Evolutionary conservation across 2,113 vertebrate genomes (phyloP).

Genomic region (Eudyptes chrysolophus): DNA sequence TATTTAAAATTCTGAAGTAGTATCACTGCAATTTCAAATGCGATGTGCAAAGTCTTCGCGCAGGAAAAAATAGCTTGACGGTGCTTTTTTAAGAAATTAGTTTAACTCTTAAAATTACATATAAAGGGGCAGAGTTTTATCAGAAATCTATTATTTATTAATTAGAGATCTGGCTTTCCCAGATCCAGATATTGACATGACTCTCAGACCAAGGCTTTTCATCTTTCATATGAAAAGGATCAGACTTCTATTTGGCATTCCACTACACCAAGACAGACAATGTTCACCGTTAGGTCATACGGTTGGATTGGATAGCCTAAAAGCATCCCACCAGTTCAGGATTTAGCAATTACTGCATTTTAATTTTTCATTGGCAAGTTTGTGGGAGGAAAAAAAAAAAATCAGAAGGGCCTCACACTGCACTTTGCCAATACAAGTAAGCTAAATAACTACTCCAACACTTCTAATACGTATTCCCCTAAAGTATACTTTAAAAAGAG

Average conservation of each 20-base stretch:
- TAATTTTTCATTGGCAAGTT: not conserved
- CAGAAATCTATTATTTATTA: not conserved
- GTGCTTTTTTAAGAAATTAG: not conserved
- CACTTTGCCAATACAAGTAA: not conserved
- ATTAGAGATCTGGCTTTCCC: not conserved
- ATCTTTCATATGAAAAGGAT: not conserved
- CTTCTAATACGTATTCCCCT: not conserved
- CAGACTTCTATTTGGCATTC: not conserved
- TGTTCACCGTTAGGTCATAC: not conserved
- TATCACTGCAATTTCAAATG: not conserved
- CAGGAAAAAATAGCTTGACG: not conserved
- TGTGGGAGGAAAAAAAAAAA: not conserved
- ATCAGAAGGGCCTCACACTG: not conserved
- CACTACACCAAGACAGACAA: not conserved
- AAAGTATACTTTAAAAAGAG: not conserved
- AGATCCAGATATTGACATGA: not conserved
- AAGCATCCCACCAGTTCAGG: not conserved
- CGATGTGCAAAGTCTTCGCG: not conserved
- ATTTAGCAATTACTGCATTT: not conserved
- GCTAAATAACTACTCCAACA: not conserved
- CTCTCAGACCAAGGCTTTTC: not conserved
- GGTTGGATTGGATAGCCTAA: not conserved
- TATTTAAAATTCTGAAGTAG: not conserved
- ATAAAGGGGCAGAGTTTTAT: not conserved
- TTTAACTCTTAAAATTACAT: not conserved